Evolutionary conservation across 2,113 vertebrate species (phyloP), one percentile per base, ranked within the genome.

Genomic region (Acanthochromis polyacanthus): DNA sequence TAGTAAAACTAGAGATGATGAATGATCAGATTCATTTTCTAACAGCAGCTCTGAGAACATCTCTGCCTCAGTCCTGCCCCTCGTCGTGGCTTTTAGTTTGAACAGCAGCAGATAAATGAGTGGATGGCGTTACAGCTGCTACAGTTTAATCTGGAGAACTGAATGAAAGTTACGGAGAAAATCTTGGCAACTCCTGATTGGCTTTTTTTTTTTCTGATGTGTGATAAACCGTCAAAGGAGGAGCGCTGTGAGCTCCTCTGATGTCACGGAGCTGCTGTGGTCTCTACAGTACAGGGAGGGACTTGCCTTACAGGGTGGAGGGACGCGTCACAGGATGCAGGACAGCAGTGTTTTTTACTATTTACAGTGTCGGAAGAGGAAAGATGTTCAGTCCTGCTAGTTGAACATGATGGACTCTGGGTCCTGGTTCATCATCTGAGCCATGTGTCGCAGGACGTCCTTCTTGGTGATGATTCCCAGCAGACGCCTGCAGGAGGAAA

Each of bases 391-490:
- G 43, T 22, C 40, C 1, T 5, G 7, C 81, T 96, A 99, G 87
- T 99, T 99, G 92, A 99, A 99, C 97, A 99, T 98, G 92, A 99
- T 99, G 90, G 97, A 99, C 93, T 99, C 97, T 3, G 97, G 98
- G 78, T 99, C 98, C 92, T 99, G 98, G 94, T 99, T 99, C 93
- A 97, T 97, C 98, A 99, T 99, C 88, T 99, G 98, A 40, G 98
- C 98, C 97, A 99, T 99, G 93, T 99, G 98, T 63, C 97, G 95
- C 85, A 99, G 95, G 58, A 99, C 98, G 77, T 99, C 98, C 91
- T 99, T 99, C 95, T 99, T 99, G 3, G 98, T 99, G 89, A 95
- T 95, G 91, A 95, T 95, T 38, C 95, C 95, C 59, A 95, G 88
- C 2, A 95, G 92, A 16, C 95, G 94, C 62, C 95, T 95, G 81